Evolutionary conservation across 2,888 invertebrate species (phyloP), one percentile per base, ranked within the genome.

Genomic region (Aleiodes leptofemur): DNA sequence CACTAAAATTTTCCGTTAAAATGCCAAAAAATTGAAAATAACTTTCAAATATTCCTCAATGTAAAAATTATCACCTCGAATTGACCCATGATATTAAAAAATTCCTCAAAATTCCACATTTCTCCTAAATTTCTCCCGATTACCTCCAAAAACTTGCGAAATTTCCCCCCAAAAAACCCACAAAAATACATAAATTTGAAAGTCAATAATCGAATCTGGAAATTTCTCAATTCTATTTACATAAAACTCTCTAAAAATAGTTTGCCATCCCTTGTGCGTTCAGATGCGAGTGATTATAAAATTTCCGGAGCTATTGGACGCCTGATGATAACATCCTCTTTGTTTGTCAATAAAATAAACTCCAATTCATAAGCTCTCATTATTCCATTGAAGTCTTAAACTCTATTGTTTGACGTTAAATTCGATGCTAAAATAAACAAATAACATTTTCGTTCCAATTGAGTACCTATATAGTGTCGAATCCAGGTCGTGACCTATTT

Each of bases 401-500:
- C 9, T 53, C 13, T 11, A 9, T 53, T 53, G 53, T 53, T 13
- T 14, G 13, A 14, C 53, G 14, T 14, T 14, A n/a, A 55, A 16
- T 55, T 11, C 55, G 23, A 23, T 55, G 3, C 6, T 38, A 55
- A 55, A 8, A 16, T 55, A 14, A 55, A 55, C 14, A 16, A 23
- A 55, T 23, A 55, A 55, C 8, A 57, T 4, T 13, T 11, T 31
- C 57, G 31, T 57, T 11, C 8, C 38, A 48, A 66, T 23, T 48
- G n/a, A 55, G 59, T 71, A n/a, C 53, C 48, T 68, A 71, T 1
- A 23, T 23, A 23, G 23, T 23, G 23, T 23, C 2, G 23, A 23
- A 74, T 73, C 75, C 79, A 75, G 79, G 76, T 73, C 76, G 59
- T 78, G 79, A 79, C 79, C 79, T 69, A 79, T 78, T 70, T 79